Evolutionary conservation across 1,140 invertebrate species (phyloP).

Genomic region (Drosophila bifasciata): DNA sequence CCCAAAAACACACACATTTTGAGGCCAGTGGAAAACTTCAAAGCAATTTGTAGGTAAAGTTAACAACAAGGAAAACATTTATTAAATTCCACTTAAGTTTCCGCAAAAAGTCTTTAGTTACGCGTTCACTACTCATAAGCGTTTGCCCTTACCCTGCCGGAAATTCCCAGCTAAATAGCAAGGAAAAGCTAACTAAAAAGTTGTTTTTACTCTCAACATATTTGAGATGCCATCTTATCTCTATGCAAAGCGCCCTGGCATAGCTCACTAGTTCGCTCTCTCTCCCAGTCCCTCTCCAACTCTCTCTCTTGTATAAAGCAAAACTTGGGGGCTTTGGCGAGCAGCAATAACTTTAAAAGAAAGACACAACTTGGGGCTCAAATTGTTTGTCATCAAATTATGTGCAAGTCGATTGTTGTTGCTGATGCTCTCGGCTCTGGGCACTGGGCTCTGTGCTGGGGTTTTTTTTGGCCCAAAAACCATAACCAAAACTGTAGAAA

Average conservation of each 20-base stretch:
- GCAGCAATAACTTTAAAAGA: constrained; percentile 56
- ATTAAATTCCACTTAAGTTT: constrained; percentile 68
- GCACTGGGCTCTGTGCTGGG: too few species aligned
- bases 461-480: constrained; percentile 9
- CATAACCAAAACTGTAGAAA: neutral
- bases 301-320: constrained; percentile 5
- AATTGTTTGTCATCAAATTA: constrained; percentile 81
- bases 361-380: constrained; percentile 64
- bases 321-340: constrained; percentile 35
- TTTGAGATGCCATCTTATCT: constrained; percentile 62
- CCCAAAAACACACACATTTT: neutral
- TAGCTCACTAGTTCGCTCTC: constrained; percentile 7
- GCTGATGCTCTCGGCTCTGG: constrained; percentile 9
- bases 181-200: constrained; percentile 35
- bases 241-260: constrained; percentile 33
- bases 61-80: constrained; percentile 57
- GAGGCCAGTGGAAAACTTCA: constrained; percentile 54
- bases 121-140: constrained; percentile 17
- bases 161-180: constrained; percentile 55
- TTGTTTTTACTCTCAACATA: constrained; percentile 55
- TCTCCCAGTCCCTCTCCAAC: neutral
- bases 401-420: constrained; percentile 62
- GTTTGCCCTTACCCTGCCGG: constrained; percentile 6
- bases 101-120: constrained; percentile 30
- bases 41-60: constrained; percentile 57